Base-by-base conservation (phyloP, 2,888 invertebrate species). In the Apamea epomidion region DNA sequence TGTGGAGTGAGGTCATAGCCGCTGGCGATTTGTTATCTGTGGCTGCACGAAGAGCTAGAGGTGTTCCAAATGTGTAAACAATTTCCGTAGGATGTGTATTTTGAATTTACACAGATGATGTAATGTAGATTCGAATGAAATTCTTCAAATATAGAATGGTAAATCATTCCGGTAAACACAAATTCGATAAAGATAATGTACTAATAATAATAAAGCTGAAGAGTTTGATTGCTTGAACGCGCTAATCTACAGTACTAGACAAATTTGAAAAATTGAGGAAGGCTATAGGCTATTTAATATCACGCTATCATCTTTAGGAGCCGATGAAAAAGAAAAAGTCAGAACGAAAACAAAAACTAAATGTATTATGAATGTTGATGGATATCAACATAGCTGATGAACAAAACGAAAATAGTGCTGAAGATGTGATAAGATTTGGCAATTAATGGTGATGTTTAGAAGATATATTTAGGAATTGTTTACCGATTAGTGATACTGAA, bases 11-110 rank as follows among this genome's bases (percentile, higher is more conserved):
- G 85, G 78, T 84, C 80, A 74, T 80, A 73, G 73, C 78, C 71
- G 76, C 73, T 69, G 42, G 89, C 81, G 82, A 89, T 89, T 64
- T 77, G 77, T 80, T 89, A 89, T 88, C 89, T 89, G 62, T 85
- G 75, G n/a, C 74, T 67, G 32, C 88, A 82, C 85, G 85, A 88
- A 85, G 79, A 77, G 42, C 69, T 67, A 62, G 68, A 74, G 74
- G 87, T 75, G 84, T 84, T 86, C 48, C 60, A 80, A 77, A 87
- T 70, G 77, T 77, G 73, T 81, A 58, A 77, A 77, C 77, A 75
- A 77, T 85, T 85, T 84, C 77, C 75, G 75, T 29, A 48, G 7
- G 0, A 67, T 48, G 58, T 58, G 7, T 60, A 45, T 48, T 67
- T 60, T 80, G 16, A 64, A 64, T 80, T 54, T 64, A 64, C 29